Evolutionary conservation across 1,140 invertebrate genomes (phyloP).

Genomic region (Camponotus pennsylvanicus): DNA sequence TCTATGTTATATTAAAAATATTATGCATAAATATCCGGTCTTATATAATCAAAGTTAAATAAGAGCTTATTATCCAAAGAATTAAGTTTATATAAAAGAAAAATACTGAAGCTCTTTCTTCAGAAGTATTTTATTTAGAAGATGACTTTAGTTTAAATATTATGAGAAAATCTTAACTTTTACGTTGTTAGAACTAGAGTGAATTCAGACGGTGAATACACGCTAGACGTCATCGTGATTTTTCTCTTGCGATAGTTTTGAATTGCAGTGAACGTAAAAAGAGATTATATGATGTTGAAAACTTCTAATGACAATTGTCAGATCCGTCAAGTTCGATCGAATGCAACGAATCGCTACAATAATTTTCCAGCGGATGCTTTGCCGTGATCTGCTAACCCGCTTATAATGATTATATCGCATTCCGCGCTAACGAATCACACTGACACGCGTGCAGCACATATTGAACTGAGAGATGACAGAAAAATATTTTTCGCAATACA

Average conservation of each 20-base stretch:
- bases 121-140: not conserved
- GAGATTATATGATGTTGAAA: slow-evolving; percentile 11
- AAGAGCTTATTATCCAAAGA: not conserved
- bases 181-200: not conserved
- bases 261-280: slow-evolving; percentile 16
- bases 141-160: not conserved
- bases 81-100: not conserved
- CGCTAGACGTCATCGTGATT: not conserved
- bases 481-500: not conserved
- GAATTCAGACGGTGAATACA: not conserved
- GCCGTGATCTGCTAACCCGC: slow-evolving; percentile 70
- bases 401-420: slow-evolving; percentile 72
- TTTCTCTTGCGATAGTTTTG: not conserved
- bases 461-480: slow-evolving; percentile 11
- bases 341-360: slow-evolving; percentile 68
- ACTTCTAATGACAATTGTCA: slow-evolving; percentile 51
- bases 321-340: slow-evolving; percentile 67
- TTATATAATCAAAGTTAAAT: not conserved
- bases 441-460: slow-evolving; percentile 9
- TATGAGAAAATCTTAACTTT: no score
- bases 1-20: not conserved
- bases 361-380: slow-evolving; percentile 73
- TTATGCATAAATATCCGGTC: not conserved
- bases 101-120: not conserved
- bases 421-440: slow-evolving; percentile 45